Base-by-base conservation (phyloP, 35 echinoderm and acorn worm species). In the Apostichopus japonicus region DNA sequence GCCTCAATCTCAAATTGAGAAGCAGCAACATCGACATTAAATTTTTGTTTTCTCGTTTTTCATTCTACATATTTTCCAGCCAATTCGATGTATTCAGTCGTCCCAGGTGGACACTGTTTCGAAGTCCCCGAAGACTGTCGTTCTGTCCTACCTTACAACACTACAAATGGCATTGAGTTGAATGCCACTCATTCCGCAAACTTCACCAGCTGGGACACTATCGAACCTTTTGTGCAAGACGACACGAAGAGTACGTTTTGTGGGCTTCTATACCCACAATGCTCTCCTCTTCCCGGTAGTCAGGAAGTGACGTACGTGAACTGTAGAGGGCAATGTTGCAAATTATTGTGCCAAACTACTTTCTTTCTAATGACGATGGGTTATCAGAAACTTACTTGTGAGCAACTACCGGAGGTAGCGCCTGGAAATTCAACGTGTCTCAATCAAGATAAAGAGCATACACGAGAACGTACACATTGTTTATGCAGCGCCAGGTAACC, bases 111-210 rank as follows among this genome's bases (percentile, higher is more conserved):
- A n/a, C 53, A 84, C 5, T 84, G 81, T 84, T 55, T 57, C 16
- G 17, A 55, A 53, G 55, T 84, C 23, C 54, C 81, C 1, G 53
- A 62, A 7, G 54, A 84, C 17, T 84, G 81, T 58, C 81, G n/a
- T 55, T n/a, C 81, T 13, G 16, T 84, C 81, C 23, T 84, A 19
- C 81, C 81, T 19, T 84, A 57, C 55, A 84, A 56, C 24, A 17
- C 0, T 21, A 84, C 81, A 14, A 84, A 58, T 0, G 81, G 81
- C n/a, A 55, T 84, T 57, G 10, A 55, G 15, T 16, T 84, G 54
- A 55, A 23, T 19, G 54, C n/a, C 15, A 57, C 7, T 8, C 8
- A 10, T 19, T 10, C 24, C 4, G 80, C 80, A 1, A 8, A 61
- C 54, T 22, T 84, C 56, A 57, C 80, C 5, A 13, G 6, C 11